Conservation (phyloP, 1,140 invertebrate genomes). For the Capitella teleta region DNA sequence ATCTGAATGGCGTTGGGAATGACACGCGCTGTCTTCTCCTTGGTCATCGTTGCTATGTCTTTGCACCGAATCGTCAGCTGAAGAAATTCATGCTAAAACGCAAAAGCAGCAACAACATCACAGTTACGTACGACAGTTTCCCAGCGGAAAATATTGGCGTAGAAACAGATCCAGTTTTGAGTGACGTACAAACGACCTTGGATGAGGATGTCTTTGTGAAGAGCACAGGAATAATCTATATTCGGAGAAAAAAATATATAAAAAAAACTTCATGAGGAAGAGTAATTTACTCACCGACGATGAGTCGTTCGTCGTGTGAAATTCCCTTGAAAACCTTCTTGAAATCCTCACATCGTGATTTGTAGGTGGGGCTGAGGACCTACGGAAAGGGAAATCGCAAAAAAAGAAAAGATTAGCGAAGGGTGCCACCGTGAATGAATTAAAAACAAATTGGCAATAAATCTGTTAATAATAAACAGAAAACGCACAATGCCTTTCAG, state of each 20-base stretch:
- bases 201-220: conserved; percentile 83
- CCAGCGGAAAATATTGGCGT: conserved; percentile 91
- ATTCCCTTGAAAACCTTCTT: conserved; percentile 84
- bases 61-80: conserved; percentile 59
- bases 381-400: too few species aligned
- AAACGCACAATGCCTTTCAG: too few species aligned
- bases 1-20: conserved; percentile 91
- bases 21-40: conserved; percentile 82
- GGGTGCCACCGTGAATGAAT: too few species aligned
- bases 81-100: neutral
- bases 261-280: too few species aligned
- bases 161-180: conserved; percentile 87
- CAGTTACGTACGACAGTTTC: conserved; percentile 56
- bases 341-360: conserved; percentile 82
- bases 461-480: too few species aligned
- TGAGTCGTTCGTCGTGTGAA: conserved; percentile 75
- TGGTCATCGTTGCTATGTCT: conserved; percentile 81
- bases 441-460: too few species aligned
- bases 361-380: conserved; percentile 83
- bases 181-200: conserved; percentile 86
- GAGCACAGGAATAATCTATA: conserved; percentile 87
- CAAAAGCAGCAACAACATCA: neutral
- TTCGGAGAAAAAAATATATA: neutral
- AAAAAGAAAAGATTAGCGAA: too few species aligned
- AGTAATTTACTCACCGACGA: conserved; percentile 63